Conservation (phyloP, 2,888 invertebrate species). For the Rugalucina vietnamica region DNA sequence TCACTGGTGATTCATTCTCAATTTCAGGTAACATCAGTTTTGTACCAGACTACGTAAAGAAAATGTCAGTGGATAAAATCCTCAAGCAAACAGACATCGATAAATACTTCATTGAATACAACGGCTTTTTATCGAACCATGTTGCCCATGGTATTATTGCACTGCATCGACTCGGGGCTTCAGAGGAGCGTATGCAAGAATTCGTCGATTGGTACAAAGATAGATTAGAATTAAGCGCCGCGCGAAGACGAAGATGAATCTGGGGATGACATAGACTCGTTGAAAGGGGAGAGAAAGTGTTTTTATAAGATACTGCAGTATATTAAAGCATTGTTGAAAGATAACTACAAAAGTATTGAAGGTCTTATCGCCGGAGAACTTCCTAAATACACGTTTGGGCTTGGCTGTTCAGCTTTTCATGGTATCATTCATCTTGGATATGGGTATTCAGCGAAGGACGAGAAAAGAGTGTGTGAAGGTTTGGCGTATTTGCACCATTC, state of each 20-base stretch:
- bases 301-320: conserved; percentile 46
- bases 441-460: conserved; percentile 42
- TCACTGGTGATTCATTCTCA: too few relatives aligned
- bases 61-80: background rate
- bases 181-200: conserved; percentile 27
- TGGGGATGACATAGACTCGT: conserved; percentile 16
- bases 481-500: conserved; percentile 59
- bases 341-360: conserved; percentile 31
- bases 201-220: conserved; percentile 49
- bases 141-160: conserved; percentile 58
- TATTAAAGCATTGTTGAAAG: conserved; percentile 27
- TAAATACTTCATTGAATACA: conserved; percentile 53
- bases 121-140: conserved; percentile 49
- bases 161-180: conserved; percentile 48
- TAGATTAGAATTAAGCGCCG: conserved; percentile 28
- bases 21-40: background rate
- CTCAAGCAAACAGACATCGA: conserved; percentile 41
- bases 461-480: conserved; percentile 48
- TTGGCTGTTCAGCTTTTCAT: conserved; percentile 56
- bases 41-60: too few relatives aligned
- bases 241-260: conserved; percentile 14
- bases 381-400: conserved; percentile 49
- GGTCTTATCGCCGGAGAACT: conserved; percentile 47
- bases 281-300: conserved; percentile 47
- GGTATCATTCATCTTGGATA: conserved; percentile 61